Evolutionary conservation across 2,888 invertebrate species (phyloP).

Genomic region (Catonia carolina): DNA sequence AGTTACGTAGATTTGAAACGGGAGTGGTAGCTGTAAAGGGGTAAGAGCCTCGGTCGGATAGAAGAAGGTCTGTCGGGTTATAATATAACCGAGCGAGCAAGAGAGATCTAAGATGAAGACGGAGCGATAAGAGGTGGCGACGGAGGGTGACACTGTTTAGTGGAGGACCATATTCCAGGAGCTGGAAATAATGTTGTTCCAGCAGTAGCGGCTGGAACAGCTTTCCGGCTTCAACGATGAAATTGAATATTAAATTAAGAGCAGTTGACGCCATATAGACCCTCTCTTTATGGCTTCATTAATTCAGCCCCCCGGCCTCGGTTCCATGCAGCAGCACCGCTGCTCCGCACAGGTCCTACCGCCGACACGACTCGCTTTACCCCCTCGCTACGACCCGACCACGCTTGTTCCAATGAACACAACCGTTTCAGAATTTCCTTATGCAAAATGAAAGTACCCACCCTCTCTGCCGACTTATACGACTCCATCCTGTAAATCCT

Average conservation of each 20-base stretch:
- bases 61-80: no score
- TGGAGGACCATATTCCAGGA: no score
- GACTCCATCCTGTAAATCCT: not conserved
- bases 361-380: not conserved
- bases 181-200: no score
- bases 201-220: not conserved
- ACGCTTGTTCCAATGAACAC: slow-evolving; percentile 9
- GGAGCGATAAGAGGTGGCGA: no score
- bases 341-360: no score
- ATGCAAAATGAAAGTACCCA: slow-evolving; percentile 11
- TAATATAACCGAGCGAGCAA: no score
- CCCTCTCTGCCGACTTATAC: slow-evolving; percentile 1
- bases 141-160: no score
- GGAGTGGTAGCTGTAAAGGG: no score
- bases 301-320: slow-evolving; percentile 16
- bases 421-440: slow-evolving; percentile 9
- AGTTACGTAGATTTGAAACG: no score
- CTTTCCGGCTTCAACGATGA: slow-evolving; percentile 10
- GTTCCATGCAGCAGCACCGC: slow-evolving; percentile 1
- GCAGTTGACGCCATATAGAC: slow-evolving; percentile 2
- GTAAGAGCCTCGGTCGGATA: no score
- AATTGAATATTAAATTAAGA: slow-evolving; percentile 22
- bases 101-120: no score
- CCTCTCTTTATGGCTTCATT: slow-evolving; percentile 18
- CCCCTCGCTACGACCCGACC: not conserved